Evolutionary conservation across 1,140 invertebrate species (phyloP).

Genomic region (Manduca sexta): DNA sequence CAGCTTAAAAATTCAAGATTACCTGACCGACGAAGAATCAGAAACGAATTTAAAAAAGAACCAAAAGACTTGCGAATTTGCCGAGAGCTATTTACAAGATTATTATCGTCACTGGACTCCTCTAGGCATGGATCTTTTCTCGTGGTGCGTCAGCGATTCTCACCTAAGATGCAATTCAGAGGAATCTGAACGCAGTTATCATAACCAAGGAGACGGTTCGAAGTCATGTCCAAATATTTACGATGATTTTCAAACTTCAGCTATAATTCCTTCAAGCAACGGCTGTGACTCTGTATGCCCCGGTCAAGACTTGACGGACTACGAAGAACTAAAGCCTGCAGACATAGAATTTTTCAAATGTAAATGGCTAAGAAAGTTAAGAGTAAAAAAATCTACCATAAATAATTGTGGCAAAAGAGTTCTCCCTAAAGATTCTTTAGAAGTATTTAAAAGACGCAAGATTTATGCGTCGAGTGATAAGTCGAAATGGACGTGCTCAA

Average conservation of each 20-base stretch:
- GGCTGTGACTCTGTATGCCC: conserved; percentile 29
- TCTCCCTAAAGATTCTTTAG: conserved; percentile 49
- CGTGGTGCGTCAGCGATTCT: conserved; percentile 39
- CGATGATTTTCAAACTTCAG: conserved; percentile 31
- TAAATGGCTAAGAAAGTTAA: conserved; percentile 26
- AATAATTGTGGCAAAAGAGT: conserved; percentile 18
- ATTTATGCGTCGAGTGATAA: conserved; percentile 35
- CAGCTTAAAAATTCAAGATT: conserved; percentile 37
- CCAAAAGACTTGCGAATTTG: conserved; percentile 41
- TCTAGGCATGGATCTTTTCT: conserved; percentile 34
- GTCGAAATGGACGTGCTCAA: conserved; percentile 26
- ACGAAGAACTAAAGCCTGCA: conserved; percentile 12
- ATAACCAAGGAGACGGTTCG: conserved; percentile 29
- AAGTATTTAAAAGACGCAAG: conserved; percentile 45
- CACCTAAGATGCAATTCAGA: conserved; percentile 27
- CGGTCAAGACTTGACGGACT: conserved; percentile 22
- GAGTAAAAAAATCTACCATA: conserved; percentile 12
- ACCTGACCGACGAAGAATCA: conserved; percentile 33
- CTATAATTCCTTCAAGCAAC: conserved; percentile 33
- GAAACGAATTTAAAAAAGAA: conserved; percentile 10
- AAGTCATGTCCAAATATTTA: conserved; percentile 48
- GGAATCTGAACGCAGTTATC: conserved; percentile 25
- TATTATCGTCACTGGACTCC: conserved; percentile 39
- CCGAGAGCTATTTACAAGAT: conserved; percentile 47
- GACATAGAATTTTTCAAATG: conserved; percentile 9